Percentiles rank a stretch among this genome's conserved stretches.
These are phyloP conservation scores for Neosilurus hyrtlii DNA, from an alignment of 2,797 vertebrate species.

Conservation along the genomic window DNA sequence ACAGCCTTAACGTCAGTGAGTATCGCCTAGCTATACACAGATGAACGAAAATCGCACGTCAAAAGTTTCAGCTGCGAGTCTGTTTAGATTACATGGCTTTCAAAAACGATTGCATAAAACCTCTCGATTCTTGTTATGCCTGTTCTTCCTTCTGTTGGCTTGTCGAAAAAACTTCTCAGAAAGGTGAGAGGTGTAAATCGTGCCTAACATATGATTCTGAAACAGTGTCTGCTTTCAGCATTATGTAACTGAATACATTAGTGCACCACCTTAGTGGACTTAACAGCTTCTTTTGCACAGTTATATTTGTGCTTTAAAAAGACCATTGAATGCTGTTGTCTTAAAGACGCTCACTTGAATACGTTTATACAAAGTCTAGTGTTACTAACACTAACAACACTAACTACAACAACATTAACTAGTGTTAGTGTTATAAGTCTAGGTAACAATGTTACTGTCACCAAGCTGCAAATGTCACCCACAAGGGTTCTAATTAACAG, in stretches of 20 bases:
- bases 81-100: conserved; percentile 19
- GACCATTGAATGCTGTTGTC: background rate
- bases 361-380: background rate
- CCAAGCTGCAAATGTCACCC: background rate
- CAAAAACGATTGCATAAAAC: conserved; percentile 18
- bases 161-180: background rate
- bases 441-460: background rate
- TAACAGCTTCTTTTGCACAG: background rate
- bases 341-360: conserved; percentile 4
- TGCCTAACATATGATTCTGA: conserved; percentile 38
- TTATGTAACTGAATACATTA: conserved; percentile 46
- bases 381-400: no score
- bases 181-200: conserved; percentile 45
- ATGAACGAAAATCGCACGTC: background rate
- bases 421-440: no score
- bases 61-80: conserved; percentile 22
- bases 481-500: no score
- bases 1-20: background rate
- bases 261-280: conserved; percentile 12
- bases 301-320: conserved; percentile 12
- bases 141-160: conserved; percentile 30
- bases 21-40: conserved; percentile 19
- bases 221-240: conserved; percentile 41
- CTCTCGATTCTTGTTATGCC: conserved; percentile 1
- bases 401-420: no score